Evolutionary conservation across 23 tunicate genomes (phyloP).

Genomic region (Oikopleura vanhoeffeni): DNA sequence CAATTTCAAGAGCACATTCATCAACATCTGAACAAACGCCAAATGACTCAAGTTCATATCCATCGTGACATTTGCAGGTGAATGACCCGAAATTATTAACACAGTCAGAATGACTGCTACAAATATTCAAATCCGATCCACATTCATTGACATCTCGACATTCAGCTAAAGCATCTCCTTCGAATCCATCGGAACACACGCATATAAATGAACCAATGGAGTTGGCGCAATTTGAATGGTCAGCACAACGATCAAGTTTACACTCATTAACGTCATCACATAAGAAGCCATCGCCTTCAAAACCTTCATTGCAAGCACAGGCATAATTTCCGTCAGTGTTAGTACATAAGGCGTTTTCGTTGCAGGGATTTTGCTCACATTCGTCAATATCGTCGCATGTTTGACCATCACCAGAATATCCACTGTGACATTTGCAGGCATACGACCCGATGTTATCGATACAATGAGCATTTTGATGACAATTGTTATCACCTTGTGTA

Average conservation of each 20-base stretch:
- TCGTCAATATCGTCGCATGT: slow-evolving; percentile 20
- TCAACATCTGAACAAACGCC: neutral
- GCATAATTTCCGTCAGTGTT: neutral
- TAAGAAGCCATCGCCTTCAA: neutral
- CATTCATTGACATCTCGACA: neutral
- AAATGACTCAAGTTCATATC: neutral
- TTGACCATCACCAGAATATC: slow-evolving; percentile 28
- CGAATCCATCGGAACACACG: neutral
- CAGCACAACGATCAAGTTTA: neutral
- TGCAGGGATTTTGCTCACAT: slow-evolving; percentile 14
- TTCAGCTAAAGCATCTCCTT: neutral
- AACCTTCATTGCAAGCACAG: neutral
- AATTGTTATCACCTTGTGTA: slow-evolving; percentile 13
- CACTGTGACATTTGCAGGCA: slow-evolving; percentile 25
- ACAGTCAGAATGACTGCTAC: neutral
- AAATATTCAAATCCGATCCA: neutral
- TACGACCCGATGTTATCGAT: slow-evolving; percentile 19
- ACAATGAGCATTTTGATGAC: slow-evolving; percentile 28
- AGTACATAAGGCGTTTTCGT: neutral
- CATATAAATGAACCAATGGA: neutral
- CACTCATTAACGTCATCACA: slow-evolving; percentile 55
- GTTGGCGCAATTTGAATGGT: neutral
- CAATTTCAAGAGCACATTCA: no score
- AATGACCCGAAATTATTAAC: neutral
- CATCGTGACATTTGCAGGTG: neutral